Conservation (phyloP, 1,140 invertebrate species). For the Heliothis virescens region DNA sequence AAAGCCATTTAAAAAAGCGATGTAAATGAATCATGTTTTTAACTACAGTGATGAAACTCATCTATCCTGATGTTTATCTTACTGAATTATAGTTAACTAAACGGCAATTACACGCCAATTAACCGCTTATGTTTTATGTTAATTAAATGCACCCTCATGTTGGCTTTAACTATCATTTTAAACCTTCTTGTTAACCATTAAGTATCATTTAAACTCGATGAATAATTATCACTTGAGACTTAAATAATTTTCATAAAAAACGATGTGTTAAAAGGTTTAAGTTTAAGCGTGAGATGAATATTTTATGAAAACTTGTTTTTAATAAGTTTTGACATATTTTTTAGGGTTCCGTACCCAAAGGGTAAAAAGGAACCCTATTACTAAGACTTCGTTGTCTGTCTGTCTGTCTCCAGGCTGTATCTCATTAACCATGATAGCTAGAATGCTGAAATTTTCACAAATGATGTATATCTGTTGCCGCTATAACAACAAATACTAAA, state of each 20-base stretch:
- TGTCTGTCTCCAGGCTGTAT: too few relatives aligned
- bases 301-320: not conserved
- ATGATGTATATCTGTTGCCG: too few relatives aligned
- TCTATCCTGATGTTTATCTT: conserved; percentile 56
- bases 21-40: conserved; percentile 42
- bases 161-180: conserved; percentile 47
- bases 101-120: conserved; percentile 80
- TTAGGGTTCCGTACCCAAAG: too few relatives aligned
- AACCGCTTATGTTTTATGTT: conserved; percentile 61
- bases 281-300: not conserved
- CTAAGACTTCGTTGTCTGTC: too few relatives aligned
- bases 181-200: conserved; percentile 52
- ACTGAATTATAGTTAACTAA: conserved; percentile 70
- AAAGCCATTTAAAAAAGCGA: conserved; percentile 1
- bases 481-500: too few relatives aligned
- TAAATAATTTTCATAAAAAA: not conserved
- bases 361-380: too few relatives aligned
- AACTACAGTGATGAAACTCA: conserved; percentile 37
- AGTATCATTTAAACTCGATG: conserved; percentile 41
- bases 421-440: too few relatives aligned
- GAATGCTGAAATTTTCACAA: too few relatives aligned
- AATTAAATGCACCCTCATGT: conserved; percentile 79
- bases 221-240: conserved; percentile 41
- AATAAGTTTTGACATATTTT: conserved; percentile 7
- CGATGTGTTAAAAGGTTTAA: not conserved